These are phyloP conservation scores for Pseudanteris insignis DNA, from an alignment of 2,888 invertebrate genomes.

Conservation along the genomic window DNA sequence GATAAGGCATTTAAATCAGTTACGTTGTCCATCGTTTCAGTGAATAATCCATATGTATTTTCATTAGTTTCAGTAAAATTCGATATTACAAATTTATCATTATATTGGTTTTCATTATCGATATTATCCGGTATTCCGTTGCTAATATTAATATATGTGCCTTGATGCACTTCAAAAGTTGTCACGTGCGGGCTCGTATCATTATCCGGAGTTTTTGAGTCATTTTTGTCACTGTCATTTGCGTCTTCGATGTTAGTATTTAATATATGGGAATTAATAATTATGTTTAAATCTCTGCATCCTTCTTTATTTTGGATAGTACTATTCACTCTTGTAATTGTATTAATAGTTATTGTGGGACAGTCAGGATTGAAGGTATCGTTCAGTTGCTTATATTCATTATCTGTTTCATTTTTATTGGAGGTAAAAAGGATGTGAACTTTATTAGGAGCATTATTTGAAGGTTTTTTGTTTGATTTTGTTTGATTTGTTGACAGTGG, in stretches of 20 bases:
- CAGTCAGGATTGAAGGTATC: slow-evolving; percentile 50
- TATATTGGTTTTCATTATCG: too few species aligned
- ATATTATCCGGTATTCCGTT: slow-evolving; percentile 6
- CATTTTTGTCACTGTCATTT: slow-evolving; percentile 1
- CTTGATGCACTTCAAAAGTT: slow-evolving; percentile 53
- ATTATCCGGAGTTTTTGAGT: not conserved
- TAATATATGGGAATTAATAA: slow-evolving; percentile 76
- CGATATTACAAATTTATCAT: too few species aligned
- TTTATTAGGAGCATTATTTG: slow-evolving; percentile 49
- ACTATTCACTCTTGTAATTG: slow-evolving; percentile 61
- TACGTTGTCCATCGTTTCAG: too few species aligned
- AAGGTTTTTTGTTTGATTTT: slow-evolving; percentile 11
- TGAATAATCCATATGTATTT: too few species aligned
- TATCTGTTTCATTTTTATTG: slow-evolving; percentile 47
- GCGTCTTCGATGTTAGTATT: slow-evolving; percentile 68
- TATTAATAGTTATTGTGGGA: slow-evolving; percentile 63
- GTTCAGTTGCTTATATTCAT: slow-evolving; percentile 24
- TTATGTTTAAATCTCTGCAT: slow-evolving; percentile 76
- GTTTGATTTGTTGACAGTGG: slow-evolving; percentile 52
- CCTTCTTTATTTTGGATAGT: slow-evolving; percentile 71
- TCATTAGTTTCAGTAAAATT: too few species aligned
- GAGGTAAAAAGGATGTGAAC: slow-evolving; percentile 60
- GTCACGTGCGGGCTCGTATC: slow-evolving; percentile 26
- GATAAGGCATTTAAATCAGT: too few species aligned
- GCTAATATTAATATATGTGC: slow-evolving; percentile 55